Percentiles rank a stretch among this genome's conserved stretches.
Conservation (phyloP, 2,888 invertebrate species). For the Drosophila kokeensis region DNA sequence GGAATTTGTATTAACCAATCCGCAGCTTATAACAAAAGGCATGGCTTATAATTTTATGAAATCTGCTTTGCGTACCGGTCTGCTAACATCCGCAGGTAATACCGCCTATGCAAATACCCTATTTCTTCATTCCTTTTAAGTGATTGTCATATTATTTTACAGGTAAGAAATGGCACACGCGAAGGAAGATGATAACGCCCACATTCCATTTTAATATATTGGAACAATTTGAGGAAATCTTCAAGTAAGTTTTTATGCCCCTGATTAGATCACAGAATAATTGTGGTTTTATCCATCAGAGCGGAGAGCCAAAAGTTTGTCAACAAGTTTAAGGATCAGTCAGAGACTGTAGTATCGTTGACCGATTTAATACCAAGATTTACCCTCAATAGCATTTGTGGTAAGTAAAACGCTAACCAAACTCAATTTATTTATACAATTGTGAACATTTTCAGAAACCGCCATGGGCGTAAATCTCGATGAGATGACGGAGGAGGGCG, state of each 20-base stretch:
- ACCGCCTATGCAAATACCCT: no score
- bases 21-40: conserved; percentile 73
- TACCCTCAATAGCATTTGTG: conserved; percentile 78
- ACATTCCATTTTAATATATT: conserved; percentile 81
- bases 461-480: conserved; percentile 79
- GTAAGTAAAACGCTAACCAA: conserved; percentile 33
- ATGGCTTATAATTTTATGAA: conserved; percentile 67
- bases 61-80: conserved; percentile 72
- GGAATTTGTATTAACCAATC: conserved; percentile 70
- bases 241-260: conserved; percentile 58
- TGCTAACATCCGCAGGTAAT: conserved; percentile 68
- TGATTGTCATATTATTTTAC: background rate
- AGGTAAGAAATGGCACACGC: conserved; percentile 78
- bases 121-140: background rate
- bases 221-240: conserved; percentile 76
- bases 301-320: conserved; percentile 78
- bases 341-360: conserved; percentile 50
- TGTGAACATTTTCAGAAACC: conserved; percentile 56
- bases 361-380: conserved; percentile 73
- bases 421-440: background rate
- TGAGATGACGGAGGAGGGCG: conserved; percentile 70
- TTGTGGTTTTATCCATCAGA: conserved; percentile 41
- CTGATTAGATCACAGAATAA: background rate
- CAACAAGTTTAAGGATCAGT: conserved; percentile 39
- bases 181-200: conserved; percentile 62